Evolutionary conservation across 2,797 vertebrate genomes (phyloP).

Genomic region (Petrocephalus schoutedeni): DNA sequence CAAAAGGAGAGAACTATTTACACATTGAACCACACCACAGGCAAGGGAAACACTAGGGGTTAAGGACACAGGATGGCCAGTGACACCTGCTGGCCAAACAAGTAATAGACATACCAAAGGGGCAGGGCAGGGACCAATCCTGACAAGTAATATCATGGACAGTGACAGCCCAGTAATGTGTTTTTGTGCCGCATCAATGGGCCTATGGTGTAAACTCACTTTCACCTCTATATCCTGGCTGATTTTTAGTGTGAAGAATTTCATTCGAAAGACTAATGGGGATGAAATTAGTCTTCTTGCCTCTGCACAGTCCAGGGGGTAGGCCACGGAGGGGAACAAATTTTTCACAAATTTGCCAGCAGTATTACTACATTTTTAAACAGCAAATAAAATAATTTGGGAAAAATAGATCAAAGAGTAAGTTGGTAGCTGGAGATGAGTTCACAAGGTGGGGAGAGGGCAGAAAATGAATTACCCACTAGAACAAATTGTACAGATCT

Average conservation of each 20-base stretch:
- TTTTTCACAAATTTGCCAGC: slow-evolving; percentile 9
- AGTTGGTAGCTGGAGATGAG: slow-evolving; percentile 27
- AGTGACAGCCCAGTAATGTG: neutral
- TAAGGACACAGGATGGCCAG: neutral
- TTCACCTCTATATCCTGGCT: neutral
- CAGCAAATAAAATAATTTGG: neutral
- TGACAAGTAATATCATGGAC: neutral
- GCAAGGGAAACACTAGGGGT: neutral
- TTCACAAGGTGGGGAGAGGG: slow-evolving; percentile 20
- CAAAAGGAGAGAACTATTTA: no score
- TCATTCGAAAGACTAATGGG: neutral
- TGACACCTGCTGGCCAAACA: neutral
- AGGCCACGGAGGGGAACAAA: neutral
- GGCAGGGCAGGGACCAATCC: neutral
- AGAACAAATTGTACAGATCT: slow-evolving; percentile 28
- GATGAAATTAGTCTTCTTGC: neutral
- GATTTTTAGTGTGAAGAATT: neutral
- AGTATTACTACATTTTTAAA: neutral
- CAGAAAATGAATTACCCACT: slow-evolving; percentile 31
- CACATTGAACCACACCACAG: no score
- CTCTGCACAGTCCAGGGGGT: neutral
- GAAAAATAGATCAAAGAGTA: slow-evolving; percentile 31
- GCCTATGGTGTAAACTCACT: neutral
- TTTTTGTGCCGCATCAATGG: neutral
- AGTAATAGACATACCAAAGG: neutral